Base-by-base conservation (phyloP, 2,113 vertebrate species). In the Nycticorax nycticorax region DNA sequence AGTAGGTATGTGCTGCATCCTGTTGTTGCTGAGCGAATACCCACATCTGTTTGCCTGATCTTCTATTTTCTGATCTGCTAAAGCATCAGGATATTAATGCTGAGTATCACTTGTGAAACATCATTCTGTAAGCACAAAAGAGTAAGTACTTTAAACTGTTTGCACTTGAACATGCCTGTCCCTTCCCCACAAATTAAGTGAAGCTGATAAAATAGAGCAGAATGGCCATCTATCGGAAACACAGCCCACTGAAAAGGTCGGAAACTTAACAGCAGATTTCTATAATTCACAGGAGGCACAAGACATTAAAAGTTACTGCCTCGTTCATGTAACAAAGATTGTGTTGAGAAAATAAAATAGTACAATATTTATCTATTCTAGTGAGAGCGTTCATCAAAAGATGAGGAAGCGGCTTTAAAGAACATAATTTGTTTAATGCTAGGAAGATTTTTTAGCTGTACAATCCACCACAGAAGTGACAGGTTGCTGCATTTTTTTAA, bases 291-390 rank as follows among this genome's bases (percentile, higher is more conserved):
- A 59, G 63, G 67, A 76, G 41, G n/a, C 67, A 60, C 9, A 43
- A 94, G 64, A 37, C 67, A 83, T 83, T 87, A 84, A 93, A 94
- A 96, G 81, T 80, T 76, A 92, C 60, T 66, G 86, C 68, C 72
- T 96, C 75, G 45, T 96, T 96, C 73, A 37, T 43, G 75, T 92
- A 93, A 96, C 68, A 93, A 97, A 96, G 85, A 91, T 81, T 75
- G 66, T 92, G 95, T 96, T 89, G 86, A 72, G 92, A 91, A 96
- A 96, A 96, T 92, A 90, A 94, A 94, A 93, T 84, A 95, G 68
- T 56, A 74, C 69, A 92, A 87, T 94, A 96, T 97, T 96, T 96
- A 86, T 96, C 83, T 82, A 17, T 68, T 96, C 75, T 69, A n/a
- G 7, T 67, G 60, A 91, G 64, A 67, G 47, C 2, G 2, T 94